Percentiles rank a stretch among this genome's conserved stretches.
Evolutionary conservation across 2,888 invertebrate genomes (phyloP).

Genomic region (Marronus borbonicus): DNA sequence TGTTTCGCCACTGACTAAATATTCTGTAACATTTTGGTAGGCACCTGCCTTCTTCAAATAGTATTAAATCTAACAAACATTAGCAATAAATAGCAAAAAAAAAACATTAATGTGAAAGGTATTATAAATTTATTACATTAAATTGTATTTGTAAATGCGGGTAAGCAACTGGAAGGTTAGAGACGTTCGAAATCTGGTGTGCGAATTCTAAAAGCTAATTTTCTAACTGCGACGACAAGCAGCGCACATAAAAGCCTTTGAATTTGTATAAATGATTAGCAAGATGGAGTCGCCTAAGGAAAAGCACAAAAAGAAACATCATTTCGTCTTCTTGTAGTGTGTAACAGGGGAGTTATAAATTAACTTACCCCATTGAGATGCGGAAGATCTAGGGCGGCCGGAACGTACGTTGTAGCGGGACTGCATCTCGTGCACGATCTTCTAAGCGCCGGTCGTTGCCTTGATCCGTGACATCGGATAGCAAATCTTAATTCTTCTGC

Average conservation of each 20-base stretch:
- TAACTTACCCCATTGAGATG: conserved; percentile 73
- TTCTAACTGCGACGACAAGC: not conserved
- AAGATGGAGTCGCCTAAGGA: conserved; percentile 17
- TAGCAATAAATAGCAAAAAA: no score
- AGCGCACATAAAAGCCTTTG: conserved; percentile 5
- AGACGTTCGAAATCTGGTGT: not conserved
- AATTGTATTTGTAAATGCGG: not conserved
- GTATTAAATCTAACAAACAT: no score
- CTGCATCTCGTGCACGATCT: conserved; percentile 85
- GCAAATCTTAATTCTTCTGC: conserved; percentile 93
- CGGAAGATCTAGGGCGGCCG: conserved; percentile 74
- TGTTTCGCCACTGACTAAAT: no score
- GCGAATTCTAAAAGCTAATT: conserved; percentile 37
- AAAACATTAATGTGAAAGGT: no score
- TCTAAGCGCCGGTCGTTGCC: conserved; percentile 85
- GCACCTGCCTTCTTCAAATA: no score
- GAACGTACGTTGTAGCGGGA: conserved; percentile 83
- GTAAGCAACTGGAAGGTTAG: conserved; percentile 2
- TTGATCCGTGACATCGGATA: conserved; percentile 87
- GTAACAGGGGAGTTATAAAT: conserved; percentile 32
- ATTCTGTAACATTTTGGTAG: no score
- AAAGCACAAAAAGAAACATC: conserved; percentile 30
- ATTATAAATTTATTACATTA: no score
- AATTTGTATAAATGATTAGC: conserved; percentile 33
- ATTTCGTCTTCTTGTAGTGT: conserved; percentile 31